Evolutionary conservation across 92 coral and sea anemone genomes (phyloP).

Genomic region (Zoanthus sociatus): DNA sequence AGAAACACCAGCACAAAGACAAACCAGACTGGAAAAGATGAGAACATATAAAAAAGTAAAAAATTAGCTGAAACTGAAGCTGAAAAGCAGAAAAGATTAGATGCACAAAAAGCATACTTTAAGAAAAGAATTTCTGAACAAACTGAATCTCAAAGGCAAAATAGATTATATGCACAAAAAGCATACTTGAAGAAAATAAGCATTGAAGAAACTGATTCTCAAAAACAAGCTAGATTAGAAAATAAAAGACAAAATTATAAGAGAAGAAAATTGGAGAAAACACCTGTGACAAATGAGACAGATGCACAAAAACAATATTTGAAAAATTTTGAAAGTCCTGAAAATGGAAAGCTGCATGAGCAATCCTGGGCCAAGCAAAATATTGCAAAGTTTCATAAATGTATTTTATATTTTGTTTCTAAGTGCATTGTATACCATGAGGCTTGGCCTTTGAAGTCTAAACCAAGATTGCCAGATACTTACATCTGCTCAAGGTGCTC

Average conservation of each 20-base stretch:
- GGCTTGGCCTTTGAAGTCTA: neutral
- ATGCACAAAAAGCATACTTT: neutral
- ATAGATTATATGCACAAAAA: too few species aligned
- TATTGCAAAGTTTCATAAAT: neutral
- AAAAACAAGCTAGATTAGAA: neutral
- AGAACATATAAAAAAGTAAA: neutral
- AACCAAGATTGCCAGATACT: neutral
- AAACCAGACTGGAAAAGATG: too few species aligned
- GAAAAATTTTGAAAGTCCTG: neutral
- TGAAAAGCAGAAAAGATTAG: neutral
- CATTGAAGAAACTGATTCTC: neutral
- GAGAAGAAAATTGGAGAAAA: too few species aligned
- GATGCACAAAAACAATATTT: neutral
- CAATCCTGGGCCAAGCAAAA: neutral
- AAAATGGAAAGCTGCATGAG: conserved; percentile 8
- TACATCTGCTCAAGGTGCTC: neutral
- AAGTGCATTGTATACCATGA: neutral
- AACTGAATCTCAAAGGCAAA: too few species aligned
- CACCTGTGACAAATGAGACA: too few species aligned
- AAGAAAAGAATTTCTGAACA: too few species aligned
- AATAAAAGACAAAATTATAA: too few species aligned
- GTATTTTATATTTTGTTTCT: neutral
- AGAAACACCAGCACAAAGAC: too few species aligned
- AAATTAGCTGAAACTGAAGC: neutral
- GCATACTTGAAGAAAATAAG: neutral